phyloP scores from a whole-genome alignment of 2,113 vertebrate genomes.

The Pseudopodoces humilis region DNA sequence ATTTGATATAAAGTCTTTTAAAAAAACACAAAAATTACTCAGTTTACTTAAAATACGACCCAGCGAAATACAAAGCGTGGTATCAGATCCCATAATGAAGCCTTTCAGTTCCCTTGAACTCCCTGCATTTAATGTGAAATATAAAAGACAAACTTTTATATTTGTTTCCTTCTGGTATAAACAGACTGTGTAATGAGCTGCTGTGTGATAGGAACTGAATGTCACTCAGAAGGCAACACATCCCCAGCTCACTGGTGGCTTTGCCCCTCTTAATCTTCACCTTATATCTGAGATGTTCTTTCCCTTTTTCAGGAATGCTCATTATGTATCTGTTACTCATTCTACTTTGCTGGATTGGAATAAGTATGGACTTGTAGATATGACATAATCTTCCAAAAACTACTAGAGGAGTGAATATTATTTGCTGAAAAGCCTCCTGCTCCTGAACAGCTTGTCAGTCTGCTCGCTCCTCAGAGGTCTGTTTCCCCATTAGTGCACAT shows the following conservation, averaged over 20 bases:
- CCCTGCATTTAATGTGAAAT: constrained; percentile 14
- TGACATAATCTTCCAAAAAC: constrained; percentile 10
- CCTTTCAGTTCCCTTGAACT: not conserved
- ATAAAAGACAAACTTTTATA: not conserved
- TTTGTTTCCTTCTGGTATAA: constrained; percentile 30
- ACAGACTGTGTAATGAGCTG: not conserved
- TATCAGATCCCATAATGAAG: not conserved
- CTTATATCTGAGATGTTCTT: not conserved
- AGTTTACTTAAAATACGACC: not conserved
- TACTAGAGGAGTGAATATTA: not conserved
- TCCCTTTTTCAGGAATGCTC: not conserved
- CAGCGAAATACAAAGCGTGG: not conserved
- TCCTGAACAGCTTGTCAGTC: constrained; percentile 14
- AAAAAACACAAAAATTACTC: not conserved
- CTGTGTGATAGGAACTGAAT: not conserved
- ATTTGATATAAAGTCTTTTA: not conserved
- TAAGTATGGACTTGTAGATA: not conserved
- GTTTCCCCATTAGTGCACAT: constrained; percentile 16
- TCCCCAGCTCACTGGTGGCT: constrained; percentile 21
- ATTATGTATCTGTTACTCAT: not conserved
- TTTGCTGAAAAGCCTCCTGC: constrained; percentile 15
- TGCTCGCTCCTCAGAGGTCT: not conserved
- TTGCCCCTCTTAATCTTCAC: constrained; percentile 31
- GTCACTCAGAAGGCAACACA: constrained; percentile 41
- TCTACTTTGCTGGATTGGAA: not conserved